A percentile compares a stretch with the other conserved stretches of the same genome.
Conservation (phyloP, 53 echinoderm and acorn worm species). For the Zoroaster sp. region DNA sequence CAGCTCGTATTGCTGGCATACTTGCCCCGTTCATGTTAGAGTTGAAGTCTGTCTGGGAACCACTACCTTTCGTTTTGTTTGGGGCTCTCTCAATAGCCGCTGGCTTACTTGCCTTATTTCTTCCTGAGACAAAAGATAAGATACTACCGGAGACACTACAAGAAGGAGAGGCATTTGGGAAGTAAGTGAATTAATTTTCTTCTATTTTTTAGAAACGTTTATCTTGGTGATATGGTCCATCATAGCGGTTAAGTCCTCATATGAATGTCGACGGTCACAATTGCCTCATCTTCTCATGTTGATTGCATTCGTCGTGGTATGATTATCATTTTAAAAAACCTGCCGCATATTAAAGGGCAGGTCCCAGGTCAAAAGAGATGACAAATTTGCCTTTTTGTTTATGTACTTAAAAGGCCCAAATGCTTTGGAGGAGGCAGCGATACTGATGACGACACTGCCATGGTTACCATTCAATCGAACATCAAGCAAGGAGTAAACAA, state of each 20-base stretch:
- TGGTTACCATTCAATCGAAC: neutral
- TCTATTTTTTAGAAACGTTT: neutral
- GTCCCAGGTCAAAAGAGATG: neutral
- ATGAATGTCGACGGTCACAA: neutral
- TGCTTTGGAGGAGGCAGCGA: neutral
- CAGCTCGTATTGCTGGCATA: slow-evolving; percentile 30
- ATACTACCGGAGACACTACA: slow-evolving; percentile 74
- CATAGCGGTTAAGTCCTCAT: neutral
- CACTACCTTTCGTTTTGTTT: slow-evolving; percentile 68
- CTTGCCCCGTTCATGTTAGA: slow-evolving; percentile 24
- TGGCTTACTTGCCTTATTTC: slow-evolving; percentile 56
- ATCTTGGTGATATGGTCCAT: neutral
- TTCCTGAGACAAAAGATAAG: slow-evolving; percentile 73
- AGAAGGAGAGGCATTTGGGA: slow-evolving; percentile 71
- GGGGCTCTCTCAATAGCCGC: slow-evolving; percentile 60
- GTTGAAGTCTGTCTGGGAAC: slow-evolving; percentile 42
- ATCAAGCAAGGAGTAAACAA: neutral
- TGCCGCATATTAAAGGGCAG: neutral
- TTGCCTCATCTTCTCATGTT: neutral
- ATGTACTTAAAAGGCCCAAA: neutral
- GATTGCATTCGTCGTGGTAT: neutral
- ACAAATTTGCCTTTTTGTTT: neutral
- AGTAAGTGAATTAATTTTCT: slow-evolving; percentile 39
- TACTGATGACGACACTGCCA: neutral
- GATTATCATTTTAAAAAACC: neutral